These are phyloP conservation scores for Leptopilina clavipes DNA, from an alignment of 1,140 invertebrate species.

Conservation along the genomic window DNA sequence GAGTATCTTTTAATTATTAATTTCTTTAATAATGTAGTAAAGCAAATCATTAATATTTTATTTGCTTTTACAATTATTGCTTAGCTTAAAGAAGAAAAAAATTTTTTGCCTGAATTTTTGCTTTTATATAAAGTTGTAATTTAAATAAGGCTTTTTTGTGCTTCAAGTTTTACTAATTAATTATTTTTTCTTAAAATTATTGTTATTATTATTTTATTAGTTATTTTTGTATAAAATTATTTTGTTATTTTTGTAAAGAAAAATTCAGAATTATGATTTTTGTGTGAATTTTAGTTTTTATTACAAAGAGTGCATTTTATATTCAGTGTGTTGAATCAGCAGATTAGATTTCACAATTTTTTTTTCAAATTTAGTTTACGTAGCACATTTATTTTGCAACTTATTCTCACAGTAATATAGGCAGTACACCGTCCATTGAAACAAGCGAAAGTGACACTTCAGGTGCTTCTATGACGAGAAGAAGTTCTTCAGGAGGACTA, in stretches of 20 bases:
- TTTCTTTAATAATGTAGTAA: slow-evolving; percentile 33
- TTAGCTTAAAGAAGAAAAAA: slow-evolving; percentile 20
- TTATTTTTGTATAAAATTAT: too few species aligned
- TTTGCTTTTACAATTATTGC: slow-evolving; percentile 1
- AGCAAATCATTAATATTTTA: background rate
- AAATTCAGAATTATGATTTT: background rate
- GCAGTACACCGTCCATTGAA: slow-evolving; percentile 83
- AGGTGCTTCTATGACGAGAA: slow-evolving; percentile 78
- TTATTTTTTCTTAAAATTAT: too few species aligned
- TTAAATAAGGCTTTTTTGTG: slow-evolving; percentile 1
- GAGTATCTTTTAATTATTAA: slow-evolving; percentile 42
- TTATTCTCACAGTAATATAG: slow-evolving; percentile 73
- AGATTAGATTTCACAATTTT: slow-evolving; percentile 22
- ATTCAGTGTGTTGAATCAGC: background rate
- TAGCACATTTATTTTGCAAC: slow-evolving; percentile 20
- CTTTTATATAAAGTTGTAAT: background rate
- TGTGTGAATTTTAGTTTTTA: background rate
- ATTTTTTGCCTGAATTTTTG: background rate
- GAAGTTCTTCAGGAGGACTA: slow-evolving; percentile 86
- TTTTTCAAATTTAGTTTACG: background rate
- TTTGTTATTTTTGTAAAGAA: too few species aligned
- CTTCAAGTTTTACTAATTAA: background rate
- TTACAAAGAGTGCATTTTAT: slow-evolving; percentile 17
- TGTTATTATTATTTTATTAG: too few species aligned
- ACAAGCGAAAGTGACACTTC: slow-evolving; percentile 77